Evolutionary conservation across 1,140 invertebrate genomes (phyloP).

Genomic region (Drosophila busckii): DNA sequence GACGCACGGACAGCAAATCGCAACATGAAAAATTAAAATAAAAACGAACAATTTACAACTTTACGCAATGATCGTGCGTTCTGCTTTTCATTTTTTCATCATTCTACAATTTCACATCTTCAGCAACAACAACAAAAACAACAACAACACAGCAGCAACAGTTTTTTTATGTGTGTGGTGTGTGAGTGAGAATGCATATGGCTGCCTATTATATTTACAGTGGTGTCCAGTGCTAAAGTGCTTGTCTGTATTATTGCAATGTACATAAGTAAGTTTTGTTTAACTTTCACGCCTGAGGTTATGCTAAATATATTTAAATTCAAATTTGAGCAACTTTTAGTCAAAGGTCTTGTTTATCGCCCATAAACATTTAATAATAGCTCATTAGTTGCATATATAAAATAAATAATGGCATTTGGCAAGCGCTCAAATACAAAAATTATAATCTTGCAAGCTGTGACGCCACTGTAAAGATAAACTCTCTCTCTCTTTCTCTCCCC

Average conservation of each 20-base stretch:
- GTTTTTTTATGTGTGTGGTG: constrained; percentile 2
- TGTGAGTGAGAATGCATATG: constrained; percentile 9
- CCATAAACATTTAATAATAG: too few relatives aligned
- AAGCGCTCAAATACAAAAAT: constrained; percentile 23
- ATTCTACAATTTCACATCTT: constrained; percentile 69
- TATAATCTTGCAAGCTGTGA: too few relatives aligned
- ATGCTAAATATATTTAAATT: too few relatives aligned
- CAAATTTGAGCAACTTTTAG: too few relatives aligned
- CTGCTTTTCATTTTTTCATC: constrained; percentile 60
- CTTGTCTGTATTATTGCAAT: not conserved
- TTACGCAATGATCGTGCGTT: constrained; percentile 70
- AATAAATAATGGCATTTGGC: too few relatives aligned
- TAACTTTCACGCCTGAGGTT: not conserved
- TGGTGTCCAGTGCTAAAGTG: constrained; percentile 17
- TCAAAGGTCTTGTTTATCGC: too few relatives aligned
- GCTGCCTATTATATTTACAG: constrained; percentile 15
- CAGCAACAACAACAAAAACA: constrained; percentile 26
- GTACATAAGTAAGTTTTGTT: not conserved
- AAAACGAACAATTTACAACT: constrained; percentile 59
- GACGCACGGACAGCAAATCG: constrained; percentile 5
- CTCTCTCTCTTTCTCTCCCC: too few relatives aligned
- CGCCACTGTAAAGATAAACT: constrained; percentile 48
- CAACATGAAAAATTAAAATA: constrained; percentile 11
- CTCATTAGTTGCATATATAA: too few relatives aligned
- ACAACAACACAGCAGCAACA: too few relatives aligned